Percentiles rank a stretch among this genome's conserved stretches.
Evolutionary conservation across 2,113 vertebrate genomes (phyloP).

Genomic region (Brachirus orientalis): DNA sequence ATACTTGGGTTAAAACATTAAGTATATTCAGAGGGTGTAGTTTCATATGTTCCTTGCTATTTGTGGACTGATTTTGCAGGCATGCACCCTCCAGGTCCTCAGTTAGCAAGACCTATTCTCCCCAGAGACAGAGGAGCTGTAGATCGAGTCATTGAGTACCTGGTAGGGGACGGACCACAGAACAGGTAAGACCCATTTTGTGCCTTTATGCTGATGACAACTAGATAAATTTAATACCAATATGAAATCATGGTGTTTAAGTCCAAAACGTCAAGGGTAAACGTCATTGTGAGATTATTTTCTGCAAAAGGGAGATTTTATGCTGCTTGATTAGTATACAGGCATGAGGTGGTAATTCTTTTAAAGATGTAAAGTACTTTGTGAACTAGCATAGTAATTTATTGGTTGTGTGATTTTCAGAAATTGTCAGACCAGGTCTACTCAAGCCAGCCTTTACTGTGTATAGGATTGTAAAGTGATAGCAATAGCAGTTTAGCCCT

Average conservation of each 20-base stretch:
- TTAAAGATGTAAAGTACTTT: too few relatives aligned
- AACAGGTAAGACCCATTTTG: conserved; percentile 86
- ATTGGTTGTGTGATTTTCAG: background rate
- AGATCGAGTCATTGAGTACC: conserved; percentile 94
- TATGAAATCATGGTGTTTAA: too few relatives aligned
- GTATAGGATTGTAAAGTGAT: background rate
- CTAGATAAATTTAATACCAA: too few relatives aligned
- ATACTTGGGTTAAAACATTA: too few relatives aligned
- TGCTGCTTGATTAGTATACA: too few relatives aligned
- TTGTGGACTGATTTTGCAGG: conserved; percentile 77
- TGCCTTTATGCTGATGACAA: too few relatives aligned
- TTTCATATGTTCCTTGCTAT: conserved; percentile 3
- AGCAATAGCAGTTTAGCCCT: background rate
- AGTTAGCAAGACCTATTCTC: conserved; percentile 91
- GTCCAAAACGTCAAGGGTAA: too few relatives aligned
- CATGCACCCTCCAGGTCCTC: conserved; percentile 94
- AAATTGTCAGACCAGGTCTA: background rate
- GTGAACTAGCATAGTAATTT: too few relatives aligned
- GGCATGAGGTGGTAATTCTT: too few relatives aligned
- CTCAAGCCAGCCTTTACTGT: too few relatives aligned
- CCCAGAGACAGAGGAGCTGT: conserved; percentile 91
- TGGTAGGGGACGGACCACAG: conserved; percentile 97
- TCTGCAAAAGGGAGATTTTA: too few relatives aligned
- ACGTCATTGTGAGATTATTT: too few relatives aligned
- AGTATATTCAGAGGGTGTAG: background rate